These are phyloP conservation scores for Onychomys arenicola DNA, from an alignment of 2,797 vertebrate genomes.

Conservation along the genomic window DNA sequence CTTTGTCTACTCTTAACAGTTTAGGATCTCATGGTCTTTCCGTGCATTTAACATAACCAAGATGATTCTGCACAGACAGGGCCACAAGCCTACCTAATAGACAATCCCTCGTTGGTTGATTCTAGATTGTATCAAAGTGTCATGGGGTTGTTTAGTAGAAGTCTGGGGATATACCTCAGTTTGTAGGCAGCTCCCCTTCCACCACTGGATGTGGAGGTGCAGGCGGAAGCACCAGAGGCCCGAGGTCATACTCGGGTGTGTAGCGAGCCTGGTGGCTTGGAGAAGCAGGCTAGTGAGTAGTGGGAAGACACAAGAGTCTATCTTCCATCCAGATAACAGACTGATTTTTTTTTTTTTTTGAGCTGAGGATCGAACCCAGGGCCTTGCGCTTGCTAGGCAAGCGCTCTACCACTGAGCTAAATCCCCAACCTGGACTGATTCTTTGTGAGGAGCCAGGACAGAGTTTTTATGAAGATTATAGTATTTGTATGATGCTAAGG, in stretches of 20 bases:
- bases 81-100: not conserved
- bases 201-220: not conserved
- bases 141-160: not conserved
- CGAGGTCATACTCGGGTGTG: not conserved
- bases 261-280: not conserved
- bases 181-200: not conserved
- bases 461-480: not conserved
- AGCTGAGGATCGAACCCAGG: no score
- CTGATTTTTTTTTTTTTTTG: no score
- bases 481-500: not conserved
- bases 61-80: not conserved
- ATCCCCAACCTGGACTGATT: no score
- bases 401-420: no score
- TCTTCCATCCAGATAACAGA: not conserved
- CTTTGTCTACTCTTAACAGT: not conserved
- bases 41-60: not conserved
- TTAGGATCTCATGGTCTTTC: not conserved
- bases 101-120: not conserved
- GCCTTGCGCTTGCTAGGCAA: no score
- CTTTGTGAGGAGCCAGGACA: not conserved
- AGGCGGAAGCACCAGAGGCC: not conserved
- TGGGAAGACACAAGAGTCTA: accelerated
- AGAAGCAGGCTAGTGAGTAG: not conserved
- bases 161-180: not conserved
- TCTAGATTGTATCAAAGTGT: not conserved